Evolutionary conservation across 35 echinoderm and acorn worm species (phyloP).

Genomic region (Acanthaster planci): DNA sequence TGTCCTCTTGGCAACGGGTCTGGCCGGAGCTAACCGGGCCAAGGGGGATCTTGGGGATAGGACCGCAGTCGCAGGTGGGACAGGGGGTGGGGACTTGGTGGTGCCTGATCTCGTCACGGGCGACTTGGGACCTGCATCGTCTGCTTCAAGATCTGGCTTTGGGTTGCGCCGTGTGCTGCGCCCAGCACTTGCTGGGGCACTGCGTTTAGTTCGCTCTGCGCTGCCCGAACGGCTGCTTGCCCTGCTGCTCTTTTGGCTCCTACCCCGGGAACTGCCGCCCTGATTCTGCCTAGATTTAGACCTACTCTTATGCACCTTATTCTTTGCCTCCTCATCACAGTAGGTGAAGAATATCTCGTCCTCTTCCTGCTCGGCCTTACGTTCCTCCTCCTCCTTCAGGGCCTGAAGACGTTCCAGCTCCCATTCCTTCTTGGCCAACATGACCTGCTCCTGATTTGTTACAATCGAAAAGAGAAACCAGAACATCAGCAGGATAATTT

Average conservation of each 20-base stretch:
- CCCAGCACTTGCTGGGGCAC: neutral
- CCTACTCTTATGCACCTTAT: slow-evolving; percentile 94
- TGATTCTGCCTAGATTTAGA: slow-evolving; percentile 13
- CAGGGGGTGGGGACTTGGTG: slow-evolving; percentile 6
- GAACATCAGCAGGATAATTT: no score
- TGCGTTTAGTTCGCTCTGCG: neutral
- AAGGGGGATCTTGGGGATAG: neutral
- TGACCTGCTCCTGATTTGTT: slow-evolving; percentile 77
- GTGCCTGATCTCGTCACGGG: neutral
- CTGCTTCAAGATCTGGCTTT: neutral
- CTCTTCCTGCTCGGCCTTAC: slow-evolving; percentile 85
- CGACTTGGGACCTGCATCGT: neutral
- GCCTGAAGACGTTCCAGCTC: slow-evolving; percentile 83
- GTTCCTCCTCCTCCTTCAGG: slow-evolving; percentile 84
- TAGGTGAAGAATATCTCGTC: slow-evolving; percentile 97
- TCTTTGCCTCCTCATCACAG: slow-evolving; percentile 78
- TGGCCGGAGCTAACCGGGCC: slow-evolving; percentile 12
- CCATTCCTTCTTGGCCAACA: slow-evolving; percentile 98
- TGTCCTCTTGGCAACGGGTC: neutral
- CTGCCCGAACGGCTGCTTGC: slow-evolving; percentile 33
- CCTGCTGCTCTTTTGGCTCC: slow-evolving; percentile 51
- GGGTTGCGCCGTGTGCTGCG: slow-evolving; percentile 26
- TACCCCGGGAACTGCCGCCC: slow-evolving; percentile 34
- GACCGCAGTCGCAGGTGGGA: neutral
- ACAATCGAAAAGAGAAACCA: no score